Evolutionary conservation across 2,888 invertebrate species (phyloP), one percentile per base, ranked within the genome.

Genomic region (Drosophila nigritarsus): DNA sequence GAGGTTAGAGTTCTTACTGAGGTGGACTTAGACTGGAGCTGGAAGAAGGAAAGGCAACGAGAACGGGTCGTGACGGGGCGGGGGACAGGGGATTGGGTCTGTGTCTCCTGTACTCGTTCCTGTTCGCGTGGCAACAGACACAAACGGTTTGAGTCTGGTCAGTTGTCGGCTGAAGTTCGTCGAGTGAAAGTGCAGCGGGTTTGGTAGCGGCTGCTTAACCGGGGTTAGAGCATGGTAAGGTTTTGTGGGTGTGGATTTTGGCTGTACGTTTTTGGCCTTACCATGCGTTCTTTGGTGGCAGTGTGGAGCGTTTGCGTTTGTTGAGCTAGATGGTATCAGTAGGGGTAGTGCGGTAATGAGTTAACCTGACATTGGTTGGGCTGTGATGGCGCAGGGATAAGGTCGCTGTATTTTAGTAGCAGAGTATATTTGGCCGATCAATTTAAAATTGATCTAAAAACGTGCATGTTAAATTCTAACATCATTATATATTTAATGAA

Each of bases 141-240:
- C 59, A 63, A 38, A 54, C 56, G 78, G 89, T 73, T 68, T 73
- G 89, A 71, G 89, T 72, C 68, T 67, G 78, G 73, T 79, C 80
- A 76, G 87, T 75, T 69, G 74, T 58, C 72, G 58, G 34, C 80
- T 45, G 68, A 68, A 58, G 60, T 48, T 80, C 65, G 64, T 71
- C 75, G 89, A 86, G 85, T 86, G 85, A 86, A 86, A 86, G 85
- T 86, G 82, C 90, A 83, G 75, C 59, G 65, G 76, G 80, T 54
- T 55, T 61, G 63, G 65, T 67, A 67, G 60, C 60, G 62, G 58
- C 53, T 81, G 63, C 60, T 36, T 63, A 60, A 64, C 56, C 36
- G 27, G 64, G 56, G 20, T 42, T 56, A 20, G 29, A 40, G 6
- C 18, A 40, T 36, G 65, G 36, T 3, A 30, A 15, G 15, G 24